Base-by-base conservation (phyloP, 2,797 vertebrate genomes). In the Microcaecilia unicolor region DNA sequence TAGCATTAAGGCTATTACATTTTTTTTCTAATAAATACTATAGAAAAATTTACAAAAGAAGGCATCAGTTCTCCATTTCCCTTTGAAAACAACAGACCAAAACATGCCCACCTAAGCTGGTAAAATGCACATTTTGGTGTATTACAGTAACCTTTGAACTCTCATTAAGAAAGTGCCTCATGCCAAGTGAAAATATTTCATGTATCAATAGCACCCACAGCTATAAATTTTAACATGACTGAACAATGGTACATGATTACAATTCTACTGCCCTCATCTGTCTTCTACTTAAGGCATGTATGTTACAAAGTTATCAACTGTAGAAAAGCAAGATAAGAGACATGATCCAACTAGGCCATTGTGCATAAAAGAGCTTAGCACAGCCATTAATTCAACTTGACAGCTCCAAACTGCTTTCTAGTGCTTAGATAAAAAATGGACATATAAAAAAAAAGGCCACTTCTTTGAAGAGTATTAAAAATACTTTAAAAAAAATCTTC, bases 341-440 rank as follows among this genome's bases (percentile, higher is more conserved):
- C 51, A 77, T 61, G 55, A 71, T 69, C 48, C 55, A 48, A 17
- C 9, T 36, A 50, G 13, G 39, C 55, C 61, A 5, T 1, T 32
- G 25, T 48, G 31, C 18, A 25, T 44, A 40, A 7, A 12, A 44
- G 46, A 56, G 57, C 43, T 52, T 61, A 60, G 22, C 41, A 54
- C 22, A 48, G 64, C 54, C 54, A 45, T 35, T 45, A 41, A 42
- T 55, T 72, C 58, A 55, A 56, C 48, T 52, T 57, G 62, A 54
- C 66, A 78, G 72, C 24, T 46, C 70, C 62, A 64, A 72, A 66
- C 47, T 72, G 65, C 81, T 84, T 90, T 91, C 87, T 90, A 91
- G 91, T 90, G 90, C 86, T 91, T 85, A 78, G 77, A 81, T 81
- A 73, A 50, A 70, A 41, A 64, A 61, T 76, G 48, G 43, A 56